Conservation (phyloP, 2,888 invertebrate species). For the Sinohyriopsis cumingii region DNA sequence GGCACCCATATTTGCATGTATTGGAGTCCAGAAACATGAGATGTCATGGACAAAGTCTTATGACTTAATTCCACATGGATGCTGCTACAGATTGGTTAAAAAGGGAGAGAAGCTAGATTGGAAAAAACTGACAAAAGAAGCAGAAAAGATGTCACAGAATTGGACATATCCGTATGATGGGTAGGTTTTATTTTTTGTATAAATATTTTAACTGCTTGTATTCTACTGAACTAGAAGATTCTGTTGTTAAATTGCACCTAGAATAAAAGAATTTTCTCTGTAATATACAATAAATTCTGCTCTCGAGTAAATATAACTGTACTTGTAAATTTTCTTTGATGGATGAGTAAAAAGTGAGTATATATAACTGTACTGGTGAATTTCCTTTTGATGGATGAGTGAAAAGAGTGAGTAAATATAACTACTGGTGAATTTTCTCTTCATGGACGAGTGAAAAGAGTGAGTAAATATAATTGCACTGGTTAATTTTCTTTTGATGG, state of each 20-base stretch:
- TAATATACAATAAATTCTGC: no score
- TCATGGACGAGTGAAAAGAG: no score
- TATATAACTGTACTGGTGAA: no score
- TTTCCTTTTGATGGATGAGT: no score
- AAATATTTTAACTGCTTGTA: background rate
- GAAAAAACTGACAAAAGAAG: slow-evolving; percentile 35
- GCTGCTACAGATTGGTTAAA: slow-evolving; percentile 55
- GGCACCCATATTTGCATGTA: slow-evolving; percentile 64
- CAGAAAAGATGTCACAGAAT: slow-evolving; percentile 46
- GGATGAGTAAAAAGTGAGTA: no score
- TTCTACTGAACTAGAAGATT: background rate
- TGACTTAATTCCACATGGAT: slow-evolving; percentile 62
- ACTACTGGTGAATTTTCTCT: no score
- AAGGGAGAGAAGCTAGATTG: slow-evolving; percentile 36
- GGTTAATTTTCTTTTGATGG: no score
- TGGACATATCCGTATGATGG: slow-evolving; percentile 57
- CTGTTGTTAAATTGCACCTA: background rate
- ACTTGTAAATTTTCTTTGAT: background rate
- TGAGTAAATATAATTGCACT: no score
- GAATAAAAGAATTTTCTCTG: no score
- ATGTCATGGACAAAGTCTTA: slow-evolving; percentile 58
- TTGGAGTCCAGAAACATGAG: slow-evolving; percentile 67
- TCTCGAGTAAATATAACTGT: no score
- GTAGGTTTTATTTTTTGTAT: slow-evolving; percentile 33
- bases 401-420: no score